These are phyloP conservation scores for Todiramphus chloris DNA, from an alignment of 2,113 vertebrate species.

Conservation along the genomic window DNA sequence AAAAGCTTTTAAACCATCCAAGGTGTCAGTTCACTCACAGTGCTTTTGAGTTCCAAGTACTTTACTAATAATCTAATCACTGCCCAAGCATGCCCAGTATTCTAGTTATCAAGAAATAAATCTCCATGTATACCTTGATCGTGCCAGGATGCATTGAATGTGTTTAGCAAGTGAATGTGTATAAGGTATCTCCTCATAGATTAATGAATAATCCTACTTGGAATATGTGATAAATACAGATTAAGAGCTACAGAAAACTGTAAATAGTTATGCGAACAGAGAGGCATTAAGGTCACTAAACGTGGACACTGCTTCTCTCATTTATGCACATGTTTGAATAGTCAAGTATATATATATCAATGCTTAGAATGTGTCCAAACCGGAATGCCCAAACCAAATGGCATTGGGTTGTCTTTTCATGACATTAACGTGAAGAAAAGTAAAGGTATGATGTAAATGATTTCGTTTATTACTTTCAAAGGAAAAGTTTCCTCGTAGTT, in stretches of 20 bases:
- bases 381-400: neutral
- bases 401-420: neutral
- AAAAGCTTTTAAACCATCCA: constrained; percentile 9
- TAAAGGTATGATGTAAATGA: neutral
- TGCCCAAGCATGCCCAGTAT: neutral
- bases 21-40: neutral
- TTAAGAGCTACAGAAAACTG: constrained; percentile 47
- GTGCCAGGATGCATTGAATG: neutral
- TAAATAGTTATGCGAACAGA: neutral
- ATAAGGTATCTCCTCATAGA: neutral
- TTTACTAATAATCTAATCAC: neutral
- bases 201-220: neutral
- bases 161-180: neutral
- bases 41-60: neutral
- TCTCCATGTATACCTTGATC: neutral
- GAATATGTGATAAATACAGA: neutral
- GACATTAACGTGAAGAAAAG: neutral
- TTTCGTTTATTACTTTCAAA: neutral
- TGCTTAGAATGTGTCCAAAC: neutral
- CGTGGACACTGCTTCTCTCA: neutral
- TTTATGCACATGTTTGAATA: neutral
- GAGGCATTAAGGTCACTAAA: neutral
- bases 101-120: neutral
- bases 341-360: neutral
- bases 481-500: neutral